Percentiles rank a stretch among this genome's conserved stretches.
phyloP scores from a whole-genome alignment of 2,888 invertebrate species.

The Dicycla oo region DNA sequence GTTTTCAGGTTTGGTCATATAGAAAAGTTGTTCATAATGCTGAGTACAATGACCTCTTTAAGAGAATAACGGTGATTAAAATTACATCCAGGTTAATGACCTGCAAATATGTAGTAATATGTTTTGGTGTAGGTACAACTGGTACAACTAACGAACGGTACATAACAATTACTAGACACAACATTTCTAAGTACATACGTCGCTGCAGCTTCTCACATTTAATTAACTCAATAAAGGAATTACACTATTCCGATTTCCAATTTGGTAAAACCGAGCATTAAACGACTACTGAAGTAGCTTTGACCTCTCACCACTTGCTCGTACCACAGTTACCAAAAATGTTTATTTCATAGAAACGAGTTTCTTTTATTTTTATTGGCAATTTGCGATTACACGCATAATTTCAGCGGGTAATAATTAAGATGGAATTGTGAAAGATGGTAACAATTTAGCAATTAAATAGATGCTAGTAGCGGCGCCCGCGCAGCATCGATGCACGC shows the following conservation, averaged over 20 bases:
- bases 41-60: no score
- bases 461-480: slow-evolving; percentile 54
- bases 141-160: slow-evolving; percentile 4
- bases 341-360: slow-evolving; percentile 61
- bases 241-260: slow-evolving; percentile 60
- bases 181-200: slow-evolving; percentile 1
- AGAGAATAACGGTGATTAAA: no score
- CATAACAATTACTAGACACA: slow-evolving; percentile 6
- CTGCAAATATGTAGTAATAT: background rate
- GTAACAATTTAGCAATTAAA: slow-evolving; percentile 63
- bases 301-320: slow-evolving; percentile 64
- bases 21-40: no score
- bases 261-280: slow-evolving; percentile 64
- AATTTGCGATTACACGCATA: slow-evolving; percentile 75
- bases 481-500: slow-evolving; percentile 55
- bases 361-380: slow-evolving; percentile 72
- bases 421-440: slow-evolving; percentile 59
- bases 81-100: no score
- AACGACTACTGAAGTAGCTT: slow-evolving; percentile 75
- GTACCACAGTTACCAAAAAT: slow-evolving; percentile 55
- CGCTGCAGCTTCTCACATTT: slow-evolving; percentile 25
- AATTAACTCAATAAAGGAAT: slow-evolving; percentile 48
- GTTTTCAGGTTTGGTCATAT: no score
- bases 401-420: slow-evolving; percentile 65
- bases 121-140: background rate